Evolutionary conservation across 2,113 vertebrate genomes (phyloP).

Genomic region (Brachypteracias leptosomus): DNA sequence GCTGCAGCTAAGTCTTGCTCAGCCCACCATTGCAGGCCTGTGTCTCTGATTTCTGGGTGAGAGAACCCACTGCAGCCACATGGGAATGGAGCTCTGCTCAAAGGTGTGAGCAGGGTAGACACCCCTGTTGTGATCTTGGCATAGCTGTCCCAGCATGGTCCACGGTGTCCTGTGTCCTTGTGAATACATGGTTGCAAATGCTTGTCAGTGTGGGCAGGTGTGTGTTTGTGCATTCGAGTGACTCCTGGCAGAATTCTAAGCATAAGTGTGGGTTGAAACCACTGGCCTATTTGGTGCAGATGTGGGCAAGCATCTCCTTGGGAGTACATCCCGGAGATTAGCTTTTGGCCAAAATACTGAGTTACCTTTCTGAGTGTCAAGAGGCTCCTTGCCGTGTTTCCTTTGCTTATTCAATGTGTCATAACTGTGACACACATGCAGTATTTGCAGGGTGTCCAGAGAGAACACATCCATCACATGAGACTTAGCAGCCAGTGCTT

Average conservation of each 20-base stretch:
- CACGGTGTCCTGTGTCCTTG: neutral
- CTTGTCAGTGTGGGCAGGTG: neutral
- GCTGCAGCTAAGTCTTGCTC: neutral
- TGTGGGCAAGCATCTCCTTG: neutral
- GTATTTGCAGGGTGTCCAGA: neutral
- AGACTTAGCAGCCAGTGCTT: neutral
- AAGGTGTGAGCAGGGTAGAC: neutral
- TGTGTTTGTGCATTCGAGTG: neutral
- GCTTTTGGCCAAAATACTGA: neutral
- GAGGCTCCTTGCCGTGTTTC: neutral
- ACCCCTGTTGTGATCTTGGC: neutral
- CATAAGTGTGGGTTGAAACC: neutral
- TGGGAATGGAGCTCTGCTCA: neutral
- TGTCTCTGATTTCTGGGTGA: neutral
- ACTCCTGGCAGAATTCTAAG: slow-evolving; percentile 2
- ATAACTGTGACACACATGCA: neutral
- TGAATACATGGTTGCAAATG: neutral
- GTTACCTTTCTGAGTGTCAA: neutral
- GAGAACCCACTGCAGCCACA: neutral
- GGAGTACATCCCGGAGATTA: neutral
- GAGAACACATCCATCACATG: neutral
- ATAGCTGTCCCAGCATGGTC: neutral
- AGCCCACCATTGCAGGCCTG: neutral
- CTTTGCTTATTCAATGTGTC: neutral
- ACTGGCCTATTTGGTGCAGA: neutral